Base-by-base conservation (phyloP, 2,888 invertebrate genomes). In the Tineola bisselliella region DNA sequence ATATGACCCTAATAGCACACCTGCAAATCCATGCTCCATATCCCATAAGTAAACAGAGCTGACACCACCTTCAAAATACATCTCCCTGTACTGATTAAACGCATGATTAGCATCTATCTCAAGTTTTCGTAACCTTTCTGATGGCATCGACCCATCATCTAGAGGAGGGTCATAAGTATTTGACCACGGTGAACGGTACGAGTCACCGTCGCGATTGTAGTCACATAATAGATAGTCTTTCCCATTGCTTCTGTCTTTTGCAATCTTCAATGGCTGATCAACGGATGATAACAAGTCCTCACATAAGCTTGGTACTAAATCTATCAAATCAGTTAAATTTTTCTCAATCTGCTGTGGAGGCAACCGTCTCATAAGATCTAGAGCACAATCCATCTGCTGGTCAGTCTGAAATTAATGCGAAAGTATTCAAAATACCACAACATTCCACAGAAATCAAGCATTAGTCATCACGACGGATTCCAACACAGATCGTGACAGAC, bases 41-140 rank as follows among this genome's bases (percentile, higher is more conserved):
- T 99, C 99, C 99, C 99, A 99, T 65, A 99, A 89, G 83, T 99
- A 99, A 3, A 99, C 99, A 6, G 99, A 99, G 15, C 99, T 99
- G 0, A 99, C 98, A 0, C 99, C 99, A 61, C 99, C 99, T 83
- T 99, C 99, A 79, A 97, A 99, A 80, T 99, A 99, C 94, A 99
- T 95, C 82, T 99, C 99, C 74, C 98, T 92, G 79, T 99, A 99
- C 75, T 97, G 97, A 81, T 99, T 98, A 77, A 99, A 99, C 12
- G 99, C 99, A 76, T 95, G 93, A 84, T 99, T 99, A 0, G 98
- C 99, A 76, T 99, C 99, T 63, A 99, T 91, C 88, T 99, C 99
- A 69, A 99, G 84, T 79, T 96, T 96, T 64, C 99, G 90, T 70
- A 99, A 88, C 69, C 95, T 91, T 73, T 99, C 99, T 13, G 99